A percentile compares a stretch with the other conserved stretches of the same genome.
Evolutionary conservation across 2,797 vertebrate species (phyloP).

Genomic region (Bovichtus variegatus): DNA sequence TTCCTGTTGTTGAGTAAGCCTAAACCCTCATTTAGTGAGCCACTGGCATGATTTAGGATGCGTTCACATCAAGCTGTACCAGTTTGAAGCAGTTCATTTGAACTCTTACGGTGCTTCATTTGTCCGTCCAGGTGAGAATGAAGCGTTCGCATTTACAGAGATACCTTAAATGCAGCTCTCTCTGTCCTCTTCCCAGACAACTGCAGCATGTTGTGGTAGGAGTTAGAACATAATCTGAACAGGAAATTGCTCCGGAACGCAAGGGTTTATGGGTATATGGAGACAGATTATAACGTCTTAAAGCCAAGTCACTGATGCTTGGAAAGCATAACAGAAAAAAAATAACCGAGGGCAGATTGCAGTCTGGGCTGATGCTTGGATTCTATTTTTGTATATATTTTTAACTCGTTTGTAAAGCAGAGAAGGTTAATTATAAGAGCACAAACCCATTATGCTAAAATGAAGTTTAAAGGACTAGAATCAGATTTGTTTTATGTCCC

Average conservation of each 20-base stretch:
- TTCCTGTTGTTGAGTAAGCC: constrained; percentile 24
- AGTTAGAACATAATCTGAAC: constrained; percentile 75
- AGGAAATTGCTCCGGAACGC: constrained; percentile 79
- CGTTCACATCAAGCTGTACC: background rate
- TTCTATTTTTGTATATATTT: constrained; percentile 59
- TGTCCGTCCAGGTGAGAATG: constrained; percentile 34
- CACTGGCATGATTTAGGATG: constrained; percentile 3
- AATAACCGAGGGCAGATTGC: constrained; percentile 62
- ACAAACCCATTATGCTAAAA: constrained; percentile 57
- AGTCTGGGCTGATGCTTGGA: constrained; percentile 62
- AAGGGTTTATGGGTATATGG: constrained; percentile 77
- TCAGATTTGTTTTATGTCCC: constrained; percentile 53
- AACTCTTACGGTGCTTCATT: constrained; percentile 5
- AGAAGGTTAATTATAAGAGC: constrained; percentile 67
- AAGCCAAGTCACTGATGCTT: constrained; percentile 76
- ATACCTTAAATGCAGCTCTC: constrained; percentile 23
- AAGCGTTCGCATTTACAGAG: background rate
- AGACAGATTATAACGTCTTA: constrained; percentile 78
- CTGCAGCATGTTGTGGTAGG: constrained; percentile 59
- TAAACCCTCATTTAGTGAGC: constrained; percentile 20
- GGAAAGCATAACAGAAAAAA: constrained; percentile 72
- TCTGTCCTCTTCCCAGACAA: constrained; percentile 34
- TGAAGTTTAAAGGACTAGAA: constrained; percentile 54
- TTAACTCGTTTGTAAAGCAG: constrained; percentile 51
- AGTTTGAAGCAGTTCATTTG: background rate